phyloP scores from a whole-genome alignment of 1,140 invertebrate genomes.

The Bemisia tabaci region DNA sequence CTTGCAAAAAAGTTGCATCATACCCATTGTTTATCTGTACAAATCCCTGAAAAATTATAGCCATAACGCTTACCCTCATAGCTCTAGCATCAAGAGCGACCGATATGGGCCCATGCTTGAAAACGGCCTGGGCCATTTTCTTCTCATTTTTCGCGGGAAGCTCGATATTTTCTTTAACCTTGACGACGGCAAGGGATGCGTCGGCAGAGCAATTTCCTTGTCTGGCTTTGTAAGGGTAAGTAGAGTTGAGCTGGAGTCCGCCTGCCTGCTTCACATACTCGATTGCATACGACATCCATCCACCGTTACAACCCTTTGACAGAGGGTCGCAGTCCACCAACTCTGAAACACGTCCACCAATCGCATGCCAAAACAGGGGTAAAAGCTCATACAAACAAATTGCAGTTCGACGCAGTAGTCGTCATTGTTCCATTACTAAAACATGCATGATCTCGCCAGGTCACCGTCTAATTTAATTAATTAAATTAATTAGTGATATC shows the following conservation, averaged over 20 bases:
- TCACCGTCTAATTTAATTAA: no score
- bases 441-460: no score
- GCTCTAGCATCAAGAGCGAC: conserved; percentile 96
- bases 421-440: no score
- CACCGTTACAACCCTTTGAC: background rate
- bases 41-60: background rate
- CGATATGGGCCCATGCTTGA: conserved; percentile 84
- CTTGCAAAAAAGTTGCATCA: no score
- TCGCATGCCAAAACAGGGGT: no score
- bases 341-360: no score
- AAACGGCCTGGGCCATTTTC: conserved; percentile 84
- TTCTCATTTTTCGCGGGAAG: conserved; percentile 80
- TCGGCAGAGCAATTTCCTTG: conserved; percentile 72
- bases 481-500: no score
- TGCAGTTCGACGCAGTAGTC: no score
- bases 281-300: background rate
- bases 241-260: conserved; percentile 74
- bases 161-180: conserved; percentile 70
- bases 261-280: conserved; percentile 42
- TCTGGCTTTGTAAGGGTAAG: conserved; percentile 82
- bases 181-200: conserved; percentile 46
- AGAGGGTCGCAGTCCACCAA: background rate
- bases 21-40: no score
- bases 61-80: conserved; percentile 52
- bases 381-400: no score